A percentile compares a stretch with the other conserved stretches of the same genome.
Evolutionary conservation across 92 coral and sea anemone species (phyloP).

Genomic region (Bergia sp.): DNA sequence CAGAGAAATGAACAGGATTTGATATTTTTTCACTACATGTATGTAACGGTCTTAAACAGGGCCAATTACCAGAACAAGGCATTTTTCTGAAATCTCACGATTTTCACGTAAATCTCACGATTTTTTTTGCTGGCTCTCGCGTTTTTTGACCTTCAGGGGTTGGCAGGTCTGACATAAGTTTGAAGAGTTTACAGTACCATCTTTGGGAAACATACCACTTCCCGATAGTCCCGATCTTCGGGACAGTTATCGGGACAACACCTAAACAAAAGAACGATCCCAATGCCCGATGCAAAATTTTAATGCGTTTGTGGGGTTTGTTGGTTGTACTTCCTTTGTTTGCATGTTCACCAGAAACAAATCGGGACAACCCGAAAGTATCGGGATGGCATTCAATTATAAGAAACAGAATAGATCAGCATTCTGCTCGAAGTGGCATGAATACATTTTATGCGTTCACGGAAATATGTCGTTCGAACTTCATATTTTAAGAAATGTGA

Average conservation of each 20-base stretch:
- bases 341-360: constrained; percentile 8
- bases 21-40: too few relatives aligned
- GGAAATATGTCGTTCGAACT: constrained; percentile 20
- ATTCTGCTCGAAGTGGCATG: constrained; percentile 6
- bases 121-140: too few relatives aligned
- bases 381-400: constrained; percentile 8
- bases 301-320: constrained; percentile 21
- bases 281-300: constrained; percentile 15
- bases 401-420: not conserved
- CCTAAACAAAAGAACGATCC: constrained; percentile 26
- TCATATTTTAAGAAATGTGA: constrained; percentile 3
- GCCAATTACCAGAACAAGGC: not conserved
- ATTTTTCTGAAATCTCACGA: not conserved
- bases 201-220: not conserved
- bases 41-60: too few relatives aligned
- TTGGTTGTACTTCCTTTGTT: constrained; percentile 23
- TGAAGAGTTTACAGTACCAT: not conserved
- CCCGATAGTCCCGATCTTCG: not conserved
- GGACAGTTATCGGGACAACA: constrained; percentile 24
- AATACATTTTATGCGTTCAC: constrained; percentile 7
- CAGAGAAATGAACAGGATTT: not conserved
- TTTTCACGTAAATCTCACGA: too few relatives aligned
- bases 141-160: too few relatives aligned
- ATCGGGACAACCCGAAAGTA: constrained; percentile 27
- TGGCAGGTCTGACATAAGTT: too few relatives aligned